Conservation (phyloP, 2,113 vertebrate species). For the Thalassarche chlororhynchos region DNA sequence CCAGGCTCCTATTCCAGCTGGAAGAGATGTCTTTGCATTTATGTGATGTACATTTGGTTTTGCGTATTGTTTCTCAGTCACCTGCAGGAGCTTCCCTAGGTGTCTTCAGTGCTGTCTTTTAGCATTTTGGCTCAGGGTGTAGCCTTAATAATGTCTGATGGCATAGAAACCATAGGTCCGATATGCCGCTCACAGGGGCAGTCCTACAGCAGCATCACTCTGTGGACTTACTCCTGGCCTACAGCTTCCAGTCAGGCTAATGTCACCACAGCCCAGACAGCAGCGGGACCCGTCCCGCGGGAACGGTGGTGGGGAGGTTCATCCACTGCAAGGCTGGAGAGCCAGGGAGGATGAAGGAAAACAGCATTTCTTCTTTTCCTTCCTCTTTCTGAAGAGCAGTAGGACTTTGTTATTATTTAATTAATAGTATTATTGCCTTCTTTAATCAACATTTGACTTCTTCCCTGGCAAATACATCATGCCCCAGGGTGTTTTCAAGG, state of each 20-base stretch:
- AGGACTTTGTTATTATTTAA: background rate
- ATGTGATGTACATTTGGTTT: background rate
- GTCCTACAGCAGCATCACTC: background rate
- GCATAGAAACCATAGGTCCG: background rate
- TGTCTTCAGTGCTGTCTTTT: background rate
- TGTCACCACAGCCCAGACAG: background rate
- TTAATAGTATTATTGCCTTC: background rate
- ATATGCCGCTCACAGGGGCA: fast-evolving
- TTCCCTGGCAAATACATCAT: background rate
- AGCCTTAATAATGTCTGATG: background rate
- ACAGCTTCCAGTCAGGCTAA: background rate
- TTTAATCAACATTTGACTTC: slow-evolving; percentile 15
- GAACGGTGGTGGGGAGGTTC: background rate
- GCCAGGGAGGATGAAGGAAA: background rate
- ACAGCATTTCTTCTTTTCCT: background rate
- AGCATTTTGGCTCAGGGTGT: background rate
- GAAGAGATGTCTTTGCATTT: background rate
- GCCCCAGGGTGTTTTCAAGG: background rate
- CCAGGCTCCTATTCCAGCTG: background rate
- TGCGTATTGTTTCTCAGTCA: background rate
- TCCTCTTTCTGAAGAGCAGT: background rate
- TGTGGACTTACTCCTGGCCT: background rate
- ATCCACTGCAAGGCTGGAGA: background rate
- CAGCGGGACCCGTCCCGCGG: background rate
- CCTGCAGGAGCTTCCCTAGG: background rate